Evolutionary conservation across 2,113 vertebrate species (phyloP).

Genomic region (Scomber japonicus): DNA sequence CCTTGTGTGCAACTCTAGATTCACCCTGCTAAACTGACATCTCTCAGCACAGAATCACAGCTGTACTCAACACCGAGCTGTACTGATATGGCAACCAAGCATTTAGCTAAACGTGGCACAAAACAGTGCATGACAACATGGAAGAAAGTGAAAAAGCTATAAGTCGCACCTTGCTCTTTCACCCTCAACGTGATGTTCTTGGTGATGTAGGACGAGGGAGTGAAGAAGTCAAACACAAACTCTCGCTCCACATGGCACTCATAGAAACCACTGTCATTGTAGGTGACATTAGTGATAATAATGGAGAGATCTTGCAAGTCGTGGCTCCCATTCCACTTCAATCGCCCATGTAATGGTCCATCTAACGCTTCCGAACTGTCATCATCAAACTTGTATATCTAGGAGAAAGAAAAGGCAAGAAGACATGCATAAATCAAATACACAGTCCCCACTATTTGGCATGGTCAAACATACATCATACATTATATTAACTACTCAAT

Average conservation of each 20-base stretch:
- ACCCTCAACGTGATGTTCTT: slow-evolving; percentile 89
- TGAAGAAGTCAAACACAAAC: slow-evolving; percentile 90
- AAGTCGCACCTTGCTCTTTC: slow-evolving; percentile 87
- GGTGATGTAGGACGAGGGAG: slow-evolving; percentile 75
- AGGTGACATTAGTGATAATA: slow-evolving; percentile 87
- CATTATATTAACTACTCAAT: not conserved
- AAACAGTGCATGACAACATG: not conserved
- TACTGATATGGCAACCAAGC: not conserved
- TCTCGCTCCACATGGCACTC: slow-evolving; percentile 89
- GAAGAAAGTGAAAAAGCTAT: slow-evolving; percentile 4
- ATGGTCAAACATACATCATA: not conserved
- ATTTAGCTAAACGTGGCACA: not conserved
- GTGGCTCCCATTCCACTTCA: slow-evolving; percentile 92
- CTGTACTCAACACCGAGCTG: not conserved
- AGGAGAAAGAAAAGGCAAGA: slow-evolving; percentile 10
- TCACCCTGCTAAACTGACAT: not conserved
- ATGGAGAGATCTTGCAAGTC: slow-evolving; percentile 97
- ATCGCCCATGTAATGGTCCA: slow-evolving; percentile 87
- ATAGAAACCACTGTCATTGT: slow-evolving; percentile 90
- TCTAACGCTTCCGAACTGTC: slow-evolving; percentile 61
- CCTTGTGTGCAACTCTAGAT: not conserved
- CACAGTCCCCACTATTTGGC: not conserved
- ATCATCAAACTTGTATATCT: slow-evolving; percentile 89
- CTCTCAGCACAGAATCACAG: not conserved
- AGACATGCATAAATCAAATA: not conserved